These are phyloP conservation scores for Nephotettix cincticeps DNA, from an alignment of 1,140 invertebrate species.

Conservation along the genomic window DNA sequence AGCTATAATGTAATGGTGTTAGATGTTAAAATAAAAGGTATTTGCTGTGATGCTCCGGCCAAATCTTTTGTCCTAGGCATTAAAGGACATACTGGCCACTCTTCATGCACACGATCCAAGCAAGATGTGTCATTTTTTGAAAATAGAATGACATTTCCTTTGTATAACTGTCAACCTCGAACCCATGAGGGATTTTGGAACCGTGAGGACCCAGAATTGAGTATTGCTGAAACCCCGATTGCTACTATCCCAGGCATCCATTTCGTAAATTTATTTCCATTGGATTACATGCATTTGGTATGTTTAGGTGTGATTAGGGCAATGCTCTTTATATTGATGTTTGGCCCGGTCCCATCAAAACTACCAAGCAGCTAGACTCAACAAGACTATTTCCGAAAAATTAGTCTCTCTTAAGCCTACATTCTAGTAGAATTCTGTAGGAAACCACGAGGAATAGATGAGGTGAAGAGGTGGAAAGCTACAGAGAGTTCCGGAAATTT, in stretches of 20 bases:
- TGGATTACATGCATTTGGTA: slow-evolving; percentile 43
- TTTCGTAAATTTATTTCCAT: slow-evolving; percentile 37
- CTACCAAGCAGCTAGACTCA: not conserved
- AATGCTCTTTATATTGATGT: slow-evolving; percentile 43
- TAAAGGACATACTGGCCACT: slow-evolving; percentile 39
- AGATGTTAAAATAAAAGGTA: slow-evolving; percentile 30
- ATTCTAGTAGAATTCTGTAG: slow-evolving; percentile 40
- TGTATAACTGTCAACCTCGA: slow-evolving; percentile 30
- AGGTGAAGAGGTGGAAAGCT: slow-evolving; percentile 43
- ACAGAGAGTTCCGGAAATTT: slow-evolving; percentile 47
- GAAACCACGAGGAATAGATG: slow-evolving; percentile 37
- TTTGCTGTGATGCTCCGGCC: slow-evolving; percentile 41
- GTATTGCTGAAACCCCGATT: slow-evolving; percentile 40
- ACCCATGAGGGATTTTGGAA: slow-evolving; percentile 39
- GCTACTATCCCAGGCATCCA: slow-evolving; percentile 38
- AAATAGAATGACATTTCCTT: slow-evolving; percentile 37
- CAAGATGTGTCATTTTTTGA: slow-evolving; percentile 36
- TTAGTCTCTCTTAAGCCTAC: slow-evolving; percentile 29
- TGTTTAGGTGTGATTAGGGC: slow-evolving; percentile 47
- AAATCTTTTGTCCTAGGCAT: slow-evolving; percentile 37
- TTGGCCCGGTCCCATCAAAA: slow-evolving; percentile 16
- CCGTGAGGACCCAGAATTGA: slow-evolving; percentile 43
- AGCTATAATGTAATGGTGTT: slow-evolving; percentile 25
- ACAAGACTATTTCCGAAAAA: slow-evolving; percentile 22
- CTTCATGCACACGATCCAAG: slow-evolving; percentile 39